phyloP scores from a whole-genome alignment of 2,113 vertebrate genomes.

The Copsychus sechellarum region DNA sequence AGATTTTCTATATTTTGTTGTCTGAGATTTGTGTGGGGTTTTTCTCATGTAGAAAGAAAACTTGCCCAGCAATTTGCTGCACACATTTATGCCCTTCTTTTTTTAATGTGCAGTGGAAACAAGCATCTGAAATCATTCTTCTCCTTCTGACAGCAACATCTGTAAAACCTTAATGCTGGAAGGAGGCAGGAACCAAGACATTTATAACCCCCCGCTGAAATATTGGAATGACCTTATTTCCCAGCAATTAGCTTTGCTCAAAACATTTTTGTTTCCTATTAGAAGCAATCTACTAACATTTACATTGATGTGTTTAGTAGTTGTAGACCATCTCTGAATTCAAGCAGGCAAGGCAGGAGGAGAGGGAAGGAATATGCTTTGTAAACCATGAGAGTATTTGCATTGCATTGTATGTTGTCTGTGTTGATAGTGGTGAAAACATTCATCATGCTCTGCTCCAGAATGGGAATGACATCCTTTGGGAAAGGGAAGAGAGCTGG shows the following conservation, averaged over 20 bases:
- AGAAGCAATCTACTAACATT: conserved; percentile 49
- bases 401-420: neutral
- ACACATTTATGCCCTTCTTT: neutral
- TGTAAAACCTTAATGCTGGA: conserved; percentile 60
- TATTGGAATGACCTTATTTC: conserved; percentile 65
- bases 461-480: neutral
- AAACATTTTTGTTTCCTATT: conserved; percentile 70
- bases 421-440: neutral
- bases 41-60: neutral
- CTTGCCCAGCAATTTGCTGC: neutral
- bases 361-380: neutral
- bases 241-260: conserved; percentile 60
- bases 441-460: neutral
- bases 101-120: conserved; percentile 22
- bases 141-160: conserved; percentile 55
- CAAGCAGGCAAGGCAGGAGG: neutral
- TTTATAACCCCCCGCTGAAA: conserved; percentile 58
- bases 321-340: conserved; percentile 28
- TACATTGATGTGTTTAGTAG: conserved; percentile 39
- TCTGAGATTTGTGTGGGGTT: neutral
- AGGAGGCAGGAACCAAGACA: conserved; percentile 39
- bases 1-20: neutral
- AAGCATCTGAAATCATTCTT: conserved; percentile 56
- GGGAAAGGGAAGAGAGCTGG: neutral
- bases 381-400: neutral